Evolutionary conservation across 1,140 invertebrate genomes (phyloP).

Genomic region (Chymomyza costata): DNA sequence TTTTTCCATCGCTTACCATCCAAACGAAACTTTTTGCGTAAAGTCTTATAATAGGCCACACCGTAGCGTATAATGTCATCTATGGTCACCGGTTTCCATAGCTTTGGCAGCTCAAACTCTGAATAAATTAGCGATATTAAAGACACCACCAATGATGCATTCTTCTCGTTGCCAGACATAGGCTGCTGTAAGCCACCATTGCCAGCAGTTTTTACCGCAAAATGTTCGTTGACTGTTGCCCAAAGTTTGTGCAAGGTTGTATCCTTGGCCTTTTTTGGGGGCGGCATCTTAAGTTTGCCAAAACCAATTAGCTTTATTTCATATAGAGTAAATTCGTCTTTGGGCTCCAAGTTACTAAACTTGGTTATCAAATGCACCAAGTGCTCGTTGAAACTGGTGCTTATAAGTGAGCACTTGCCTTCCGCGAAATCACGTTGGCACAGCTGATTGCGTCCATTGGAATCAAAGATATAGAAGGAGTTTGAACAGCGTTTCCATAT

Average conservation of each 20-base stretch:
- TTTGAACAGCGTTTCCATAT: constrained; percentile 69
- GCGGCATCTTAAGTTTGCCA: constrained; percentile 49
- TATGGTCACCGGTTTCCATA: constrained; percentile 51
- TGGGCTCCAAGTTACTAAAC: constrained; percentile 42
- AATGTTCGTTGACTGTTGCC: constrained; percentile 65
- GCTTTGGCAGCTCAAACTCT: constrained; percentile 53
- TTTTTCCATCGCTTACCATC: constrained; percentile 64
- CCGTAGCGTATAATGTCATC: constrained; percentile 64
- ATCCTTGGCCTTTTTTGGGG: constrained; percentile 7
- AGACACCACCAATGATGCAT: constrained; percentile 59
- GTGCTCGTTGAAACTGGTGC: constrained; percentile 52
- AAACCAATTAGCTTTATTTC: constrained; percentile 55
- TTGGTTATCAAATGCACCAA: constrained; percentile 59
- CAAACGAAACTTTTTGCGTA: constrained; percentile 56
- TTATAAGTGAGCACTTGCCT: constrained; percentile 62
- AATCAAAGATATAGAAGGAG: constrained; percentile 67
- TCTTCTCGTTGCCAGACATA: constrained; percentile 53
- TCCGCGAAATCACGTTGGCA: constrained; percentile 51
- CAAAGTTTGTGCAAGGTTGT: constrained; percentile 45
- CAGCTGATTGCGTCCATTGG: constrained; percentile 54
- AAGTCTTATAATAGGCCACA: constrained; percentile 57
- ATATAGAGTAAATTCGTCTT: constrained; percentile 57
- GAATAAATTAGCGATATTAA: constrained; percentile 60
- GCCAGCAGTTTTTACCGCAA: constrained; percentile 54
- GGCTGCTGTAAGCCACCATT: constrained; percentile 60